These are phyloP conservation scores for Hyphantria cunea DNA, from an alignment of 1,140 invertebrate species.

Conservation along the genomic window DNA sequence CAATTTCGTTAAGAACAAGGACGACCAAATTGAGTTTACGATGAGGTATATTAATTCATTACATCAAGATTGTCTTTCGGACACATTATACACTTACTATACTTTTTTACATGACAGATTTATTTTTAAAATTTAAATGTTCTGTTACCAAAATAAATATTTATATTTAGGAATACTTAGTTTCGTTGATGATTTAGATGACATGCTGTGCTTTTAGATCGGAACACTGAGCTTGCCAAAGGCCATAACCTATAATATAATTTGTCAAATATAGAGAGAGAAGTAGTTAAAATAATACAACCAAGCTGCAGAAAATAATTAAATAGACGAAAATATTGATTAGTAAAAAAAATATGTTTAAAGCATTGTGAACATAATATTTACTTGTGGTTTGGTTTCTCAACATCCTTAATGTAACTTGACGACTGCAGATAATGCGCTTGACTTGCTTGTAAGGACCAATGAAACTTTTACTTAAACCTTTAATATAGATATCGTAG, in stretches of 20 bases:
- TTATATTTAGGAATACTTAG: conserved; percentile 62
- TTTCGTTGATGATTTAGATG: conserved; percentile 56
- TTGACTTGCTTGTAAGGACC: too few species aligned
- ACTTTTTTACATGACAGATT: conserved; percentile 49
- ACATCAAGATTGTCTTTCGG: conserved; percentile 53
- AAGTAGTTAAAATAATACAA: too few species aligned
- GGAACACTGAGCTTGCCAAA: not conserved
- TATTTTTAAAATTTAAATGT: conserved; percentile 60
- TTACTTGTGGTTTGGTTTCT: too few species aligned
- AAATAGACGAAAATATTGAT: too few species aligned
- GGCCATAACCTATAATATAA: not conserved
- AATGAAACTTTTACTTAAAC: too few species aligned
- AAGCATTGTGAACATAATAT: too few species aligned
- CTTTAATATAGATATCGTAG: too few species aligned
- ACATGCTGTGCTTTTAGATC: conserved; percentile 10
- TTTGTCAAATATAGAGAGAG: too few species aligned
- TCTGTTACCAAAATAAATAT: conserved; percentile 75
- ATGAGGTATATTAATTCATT: conserved; percentile 61
- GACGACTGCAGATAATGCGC: too few species aligned
- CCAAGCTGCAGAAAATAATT: too few species aligned
- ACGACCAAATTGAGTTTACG: conserved; percentile 46
- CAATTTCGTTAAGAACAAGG: conserved; percentile 18
- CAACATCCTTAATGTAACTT: too few species aligned
- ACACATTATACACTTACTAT: conserved; percentile 52
- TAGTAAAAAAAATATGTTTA: too few species aligned